These are phyloP conservation scores for Zophobas morio DNA, from an alignment of 1,140 invertebrate species.

Conservation along the genomic window DNA sequence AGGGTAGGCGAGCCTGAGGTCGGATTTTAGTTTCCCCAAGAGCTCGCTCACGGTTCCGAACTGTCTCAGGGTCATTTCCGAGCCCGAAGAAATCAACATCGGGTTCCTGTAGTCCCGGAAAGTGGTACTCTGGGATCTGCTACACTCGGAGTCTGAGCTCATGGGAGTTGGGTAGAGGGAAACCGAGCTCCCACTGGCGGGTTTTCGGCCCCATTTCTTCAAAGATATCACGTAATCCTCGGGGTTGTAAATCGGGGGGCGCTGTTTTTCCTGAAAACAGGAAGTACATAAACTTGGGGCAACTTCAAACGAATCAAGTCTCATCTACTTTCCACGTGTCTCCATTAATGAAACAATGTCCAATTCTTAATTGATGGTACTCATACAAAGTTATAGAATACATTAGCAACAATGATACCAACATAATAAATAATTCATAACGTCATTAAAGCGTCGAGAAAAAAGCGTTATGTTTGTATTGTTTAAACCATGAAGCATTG, in stretches of 20 bases:
- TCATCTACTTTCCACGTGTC: background rate
- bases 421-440: slow-evolving; percentile 40
- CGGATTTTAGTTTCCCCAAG: slow-evolving; percentile 87
- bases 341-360: slow-evolving; percentile 22
- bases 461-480: slow-evolving; percentile 35
- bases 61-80: slow-evolving; percentile 89
- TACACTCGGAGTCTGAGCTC: slow-evolving; percentile 56
- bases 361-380: slow-evolving; percentile 24
- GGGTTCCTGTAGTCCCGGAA: slow-evolving; percentile 68
- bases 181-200: slow-evolving; percentile 61
- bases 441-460: slow-evolving; percentile 15
- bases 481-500: slow-evolving; percentile 13
- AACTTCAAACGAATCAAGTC: background rate
- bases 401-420: slow-evolving; percentile 33
- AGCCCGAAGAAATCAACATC: slow-evolving; percentile 72
- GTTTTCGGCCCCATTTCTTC: slow-evolving; percentile 81
- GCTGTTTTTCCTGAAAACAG: slow-evolving; percentile 79
- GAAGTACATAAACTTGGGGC: slow-evolving; percentile 33
- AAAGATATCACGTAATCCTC: slow-evolving; percentile 86
- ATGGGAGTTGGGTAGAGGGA: slow-evolving; percentile 58
- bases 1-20: slow-evolving; percentile 87
- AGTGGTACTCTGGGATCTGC: slow-evolving; percentile 56
- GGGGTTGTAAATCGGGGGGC: slow-evolving; percentile 88
- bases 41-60: slow-evolving; percentile 90
- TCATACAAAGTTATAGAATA: slow-evolving; percentile 8